Evolutionary conservation across 2,888 invertebrate genomes (phyloP), one percentile per base, ranked within the genome.

Genomic region (Sesia bembeciformis): DNA sequence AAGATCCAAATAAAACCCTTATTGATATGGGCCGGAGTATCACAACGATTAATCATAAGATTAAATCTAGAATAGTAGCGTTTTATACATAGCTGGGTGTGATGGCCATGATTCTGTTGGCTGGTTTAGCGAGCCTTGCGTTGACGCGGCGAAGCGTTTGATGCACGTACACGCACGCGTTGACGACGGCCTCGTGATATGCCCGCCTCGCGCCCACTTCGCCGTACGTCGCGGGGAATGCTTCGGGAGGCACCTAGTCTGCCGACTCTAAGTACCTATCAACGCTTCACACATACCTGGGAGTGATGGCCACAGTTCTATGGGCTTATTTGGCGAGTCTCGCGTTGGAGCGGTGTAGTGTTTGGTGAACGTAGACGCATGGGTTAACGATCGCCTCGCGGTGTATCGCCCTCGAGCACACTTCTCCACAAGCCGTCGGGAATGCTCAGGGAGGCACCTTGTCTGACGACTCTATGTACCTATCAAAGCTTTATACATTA

Each of bases 91-190:
- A 99, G 57, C 95, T 92, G 4, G 99, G 99, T 5, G 99, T 99
- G 60, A 99, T 98, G 23, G 98, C 97, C 95, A 98, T 98, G 8
- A 97, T 98, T 58, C 98, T 92, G 60, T 97, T 96, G 46, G 98
- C 98, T 52, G 98, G 92, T 83, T 98, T 98, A 4, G 94, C 94
- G 54, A 99, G 91, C 54, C 97, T 91, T 0, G 94, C 92, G 81
- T 99, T 99, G 53, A 98, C 98, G 72, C 96, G 95, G 80, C 98
- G 98, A 60, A 99, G 90, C 0, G 99, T 98, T 87, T 97, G 97
- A 83, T 99, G 99, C 40, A 99, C 98, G 80, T 98, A 98, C 8
- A 99, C 99, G 78, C 97, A 98, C 0, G 98, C 97, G 87, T 99
- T 99, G 72, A 99, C 96, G n/a, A 99, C 98, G 23, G 98, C 98